Evolutionary conservation across 2,888 invertebrate species (phyloP), one percentile per base, ranked within the genome.

Genomic region (Ypsolopha scabrella): DNA sequence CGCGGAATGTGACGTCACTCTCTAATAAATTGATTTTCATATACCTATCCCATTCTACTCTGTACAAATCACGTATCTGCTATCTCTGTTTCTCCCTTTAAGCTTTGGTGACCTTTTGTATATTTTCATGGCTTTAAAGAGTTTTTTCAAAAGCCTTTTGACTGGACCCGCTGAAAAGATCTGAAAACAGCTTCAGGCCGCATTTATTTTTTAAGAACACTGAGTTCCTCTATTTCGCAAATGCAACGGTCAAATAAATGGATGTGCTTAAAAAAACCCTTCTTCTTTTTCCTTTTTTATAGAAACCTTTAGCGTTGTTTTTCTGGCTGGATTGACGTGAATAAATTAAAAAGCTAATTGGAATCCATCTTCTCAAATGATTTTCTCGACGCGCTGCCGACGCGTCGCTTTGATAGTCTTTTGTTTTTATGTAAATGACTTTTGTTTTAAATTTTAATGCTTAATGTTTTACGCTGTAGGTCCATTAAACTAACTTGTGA

Each of bases 11-110:
- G 86, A 87, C 87, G 87, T 87, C 87, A 87, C 86, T 60, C 66
- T 69, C 79, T 85, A 83, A 87, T 87, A 87, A 87, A 87, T 87
- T 87, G 87, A 87, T 87, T 87, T 86, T 87, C 80, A 82, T 67
- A 70, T 65, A 57, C 60, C 75, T 63, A 58, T 75, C 82, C 65
- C 71, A 50, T 52, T 82, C 70, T 13, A 10, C 70, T 2, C 14
- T 1, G 0, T 13, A 7, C 10, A 10, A 35, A 33, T 55, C 53
- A 53, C 41, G 58, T 51, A 77, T 70, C 55, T 49, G 41, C 64
- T 56, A 55, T 80, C 81, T 63, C 65, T 39, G 53, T 77, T 70
- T n/a, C 63, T 65, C 77, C 65, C 66, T 73, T 67, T 70, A 72
- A 76, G 80, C 75, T 72, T 57, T 67, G 66, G 72, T 81, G 82